Evolutionary conservation across 2,797 vertebrate genomes (phyloP), one percentile per base, ranked within the genome.

Genomic region (Phataginus tetradactyla): DNA sequence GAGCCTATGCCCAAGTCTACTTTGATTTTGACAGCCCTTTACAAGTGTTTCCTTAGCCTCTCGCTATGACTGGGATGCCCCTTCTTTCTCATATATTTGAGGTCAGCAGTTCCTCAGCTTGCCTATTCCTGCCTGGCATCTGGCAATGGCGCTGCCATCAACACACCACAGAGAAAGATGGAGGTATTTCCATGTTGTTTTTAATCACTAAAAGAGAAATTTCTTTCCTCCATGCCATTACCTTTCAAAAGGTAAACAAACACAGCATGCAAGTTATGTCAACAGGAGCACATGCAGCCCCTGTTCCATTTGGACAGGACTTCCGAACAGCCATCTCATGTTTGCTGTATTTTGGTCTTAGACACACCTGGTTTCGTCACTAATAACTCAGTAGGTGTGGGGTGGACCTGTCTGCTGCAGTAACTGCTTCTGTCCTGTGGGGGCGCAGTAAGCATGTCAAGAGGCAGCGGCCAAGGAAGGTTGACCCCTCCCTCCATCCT

Each of bases 111-210:
- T 57, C 20, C 15, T 92, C 61, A 59, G 7, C 13, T 45, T 63
- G 23, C 4, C 10, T n/a, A 13, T 49, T 57, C 7, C 18, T 86
- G 20, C 15, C 29, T 10, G 5, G 0, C 4, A 34, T 34, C 20
- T 86, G 37, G 1, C 10, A 90, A 12, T 7, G 59, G 20, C 3
- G 85, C 2, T 25, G 81, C 15, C 32, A n/a, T 37, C 20, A 72
- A 2, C 32, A 88, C 7, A 57, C 3, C 3, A 69, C 29, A 27
- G 1, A 13, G 32, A 90, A 34, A 53, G 25, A 75, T 1, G n/a
- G 5, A 83, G 7, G 7, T 13, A n/a, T 20, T 75, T 78, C 27
- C 12, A 59, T 7, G 4, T 51, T 1, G 45, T 49, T 39, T 74
- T 86, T 39, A 32, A 3, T 68, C 37, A n/a, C 45, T 45, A 11